Conservation (phyloP, 2,797 vertebrate species). For the Sparidentex hasta region DNA sequence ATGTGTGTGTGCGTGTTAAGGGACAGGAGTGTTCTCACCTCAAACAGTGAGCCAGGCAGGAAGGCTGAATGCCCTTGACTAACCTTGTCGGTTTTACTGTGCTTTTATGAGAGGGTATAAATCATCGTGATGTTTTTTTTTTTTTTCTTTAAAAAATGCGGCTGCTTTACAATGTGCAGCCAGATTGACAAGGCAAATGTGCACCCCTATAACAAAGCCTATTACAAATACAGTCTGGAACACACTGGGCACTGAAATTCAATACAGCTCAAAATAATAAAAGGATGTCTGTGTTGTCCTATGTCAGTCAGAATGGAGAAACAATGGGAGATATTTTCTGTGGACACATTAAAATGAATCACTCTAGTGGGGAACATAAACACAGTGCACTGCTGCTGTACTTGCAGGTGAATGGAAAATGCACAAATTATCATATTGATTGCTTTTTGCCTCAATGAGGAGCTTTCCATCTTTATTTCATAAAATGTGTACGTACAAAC, state of each 20-base stretch:
- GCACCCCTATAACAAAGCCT: constrained; percentile 68
- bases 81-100: constrained; percentile 84
- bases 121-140: constrained; percentile 74
- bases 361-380: constrained; percentile 74
- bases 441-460: constrained; percentile 74
- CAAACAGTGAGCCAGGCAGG: constrained; percentile 70
- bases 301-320: constrained; percentile 72
- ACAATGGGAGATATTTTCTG: constrained; percentile 74
- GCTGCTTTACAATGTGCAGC: constrained; percentile 75
- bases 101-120: constrained; percentile 85
- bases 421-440: constrained; percentile 86
- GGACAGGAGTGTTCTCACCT: constrained; percentile 73
- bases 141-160: constrained; percentile 41
- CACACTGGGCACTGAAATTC: constrained; percentile 57
- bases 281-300: constrained; percentile 67
- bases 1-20: constrained; percentile 45
- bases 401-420: constrained; percentile 76
- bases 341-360: constrained; percentile 80
- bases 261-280: constrained; percentile 69
- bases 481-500: constrained; percentile 69
- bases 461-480: constrained; percentile 75
- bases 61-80: constrained; percentile 82
- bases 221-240: constrained; percentile 67
- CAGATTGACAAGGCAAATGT: constrained; percentile 80
- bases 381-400: constrained; percentile 53